Evolutionary conservation across 2,797 vertebrate species (phyloP), one percentile per base, ranked within the genome.

Genomic region (Acanthurus tractus): DNA sequence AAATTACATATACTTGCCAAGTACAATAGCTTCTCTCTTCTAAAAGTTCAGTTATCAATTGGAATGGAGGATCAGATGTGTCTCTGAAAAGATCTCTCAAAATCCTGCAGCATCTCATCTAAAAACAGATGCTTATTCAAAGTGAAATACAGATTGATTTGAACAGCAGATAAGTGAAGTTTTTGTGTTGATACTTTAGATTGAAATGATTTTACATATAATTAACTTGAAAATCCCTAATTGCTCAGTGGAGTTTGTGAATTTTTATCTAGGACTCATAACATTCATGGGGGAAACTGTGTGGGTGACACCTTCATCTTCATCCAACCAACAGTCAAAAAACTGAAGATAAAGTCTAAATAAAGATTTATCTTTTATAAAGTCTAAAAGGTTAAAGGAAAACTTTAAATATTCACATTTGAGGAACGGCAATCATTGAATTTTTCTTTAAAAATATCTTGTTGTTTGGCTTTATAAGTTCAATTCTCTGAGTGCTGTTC

Each of bases 1-100:
- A 70, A 65, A 56, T 66, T 42, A 78, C 58, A 72, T 29, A 65
- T 8, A 54, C 11, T 82, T 84, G 40, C 66, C 74, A 85, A 73
- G 44, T 52, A 61, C 44, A 36, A 18, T 12, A 2, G 8, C 29
- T 62, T 66, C 15, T 14, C 53, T 50, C 7, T 20, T 53, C 34
- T 58, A 36, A 49, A 55, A 56, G 11, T 54, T 52, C 8, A 71
- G 36, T 54, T 52, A 78, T 68, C 25, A 76, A 3, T 81, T 75
- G 57, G 23, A 69, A 20, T 22, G 7, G 10, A 55, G 6, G 40
- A 25, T 76, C n/a, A 20, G 18, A 77, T 29, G 8, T 4, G 8
- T 67, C 63, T 46, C 12, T 55, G 22, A 20, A 68, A 67, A 34
- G 29, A 34, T 34, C 29, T 34, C 29, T 34, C 29, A 2, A 34